phyloP scores from a whole-genome alignment of 2,797 vertebrate species.

The Rhinatrema bivittatum region DNA sequence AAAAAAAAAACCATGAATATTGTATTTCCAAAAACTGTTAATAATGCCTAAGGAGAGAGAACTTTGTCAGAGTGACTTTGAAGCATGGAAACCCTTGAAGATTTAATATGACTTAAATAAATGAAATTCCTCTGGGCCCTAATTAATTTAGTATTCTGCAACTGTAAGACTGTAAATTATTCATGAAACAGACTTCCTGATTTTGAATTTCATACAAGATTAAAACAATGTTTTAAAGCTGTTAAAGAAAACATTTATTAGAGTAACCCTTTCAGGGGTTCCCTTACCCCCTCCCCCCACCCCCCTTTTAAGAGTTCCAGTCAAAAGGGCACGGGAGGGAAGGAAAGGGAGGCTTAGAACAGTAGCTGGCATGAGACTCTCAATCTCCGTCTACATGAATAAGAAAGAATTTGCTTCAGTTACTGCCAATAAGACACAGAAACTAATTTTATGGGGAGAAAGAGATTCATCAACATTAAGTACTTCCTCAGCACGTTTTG shows the following conservation, averaged over 20 bases:
- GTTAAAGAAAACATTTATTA: conserved; percentile 19
- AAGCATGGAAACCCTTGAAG: conserved; percentile 50
- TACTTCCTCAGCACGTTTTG: too few relatives aligned
- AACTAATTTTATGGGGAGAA: too few relatives aligned
- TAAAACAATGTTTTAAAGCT: conserved; percentile 43
- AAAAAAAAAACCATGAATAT: conserved; percentile 15
- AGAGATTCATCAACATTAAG: too few relatives aligned
- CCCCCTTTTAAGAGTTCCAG: too few relatives aligned
- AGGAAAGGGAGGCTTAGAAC: too few relatives aligned
- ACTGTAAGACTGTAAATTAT: conserved; percentile 60
- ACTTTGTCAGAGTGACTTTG: conserved; percentile 42
- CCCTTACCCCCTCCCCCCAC: too few relatives aligned
- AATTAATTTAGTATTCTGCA: conserved; percentile 58
- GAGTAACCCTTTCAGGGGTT: conserved; percentile 40
- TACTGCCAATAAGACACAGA: too few relatives aligned
- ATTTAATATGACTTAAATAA: conserved; percentile 50
- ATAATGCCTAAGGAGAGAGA: conserved; percentile 37
- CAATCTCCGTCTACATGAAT: too few relatives aligned
- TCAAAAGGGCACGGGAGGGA: conserved; percentile 12
- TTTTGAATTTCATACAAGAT: conserved; percentile 53
- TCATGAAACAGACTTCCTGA: conserved; percentile 54
- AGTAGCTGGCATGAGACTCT: too few relatives aligned
- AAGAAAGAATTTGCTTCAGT: too few relatives aligned
- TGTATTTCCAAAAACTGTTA: conserved; percentile 29
- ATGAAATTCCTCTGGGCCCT: conserved; percentile 56